Conservation (phyloP, 2,113 vertebrate genomes). For the Sorex araneus region DNA sequence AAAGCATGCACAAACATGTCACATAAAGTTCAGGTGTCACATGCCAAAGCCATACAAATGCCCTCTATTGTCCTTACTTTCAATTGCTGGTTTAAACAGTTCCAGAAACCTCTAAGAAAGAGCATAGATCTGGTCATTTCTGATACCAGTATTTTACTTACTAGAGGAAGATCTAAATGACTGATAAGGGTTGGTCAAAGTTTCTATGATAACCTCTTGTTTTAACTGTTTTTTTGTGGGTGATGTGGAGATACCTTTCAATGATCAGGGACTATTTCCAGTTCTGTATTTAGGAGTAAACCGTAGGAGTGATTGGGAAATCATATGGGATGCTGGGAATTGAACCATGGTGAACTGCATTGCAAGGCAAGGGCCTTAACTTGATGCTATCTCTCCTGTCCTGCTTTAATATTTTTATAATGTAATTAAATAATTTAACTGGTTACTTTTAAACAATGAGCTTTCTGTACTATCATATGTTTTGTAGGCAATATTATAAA, state of each 20-base stretch:
- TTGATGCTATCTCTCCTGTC: too few relatives aligned
- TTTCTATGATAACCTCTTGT: slow-evolving; percentile 27
- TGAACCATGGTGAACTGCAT: too few relatives aligned
- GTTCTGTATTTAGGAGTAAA: background rate
- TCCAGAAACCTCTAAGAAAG: background rate
- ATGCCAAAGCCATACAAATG: background rate
- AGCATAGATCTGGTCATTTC: slow-evolving; percentile 20
- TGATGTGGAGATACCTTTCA: background rate
- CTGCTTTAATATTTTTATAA: too few relatives aligned
- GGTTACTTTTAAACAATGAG: slow-evolving; percentile 36
- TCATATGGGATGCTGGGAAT: too few relatives aligned
- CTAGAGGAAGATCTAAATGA: slow-evolving; percentile 51
- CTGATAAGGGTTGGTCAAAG: slow-evolving; percentile 10
- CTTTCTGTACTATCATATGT: slow-evolving; percentile 35
- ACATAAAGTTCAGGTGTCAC: slow-evolving; percentile 22
- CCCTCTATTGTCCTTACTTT: background rate
- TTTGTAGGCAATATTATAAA: slow-evolving; percentile 34
- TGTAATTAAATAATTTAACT: background rate
- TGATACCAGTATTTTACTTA: slow-evolving; percentile 47
- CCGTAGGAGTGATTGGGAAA: too few relatives aligned
- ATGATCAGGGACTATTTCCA: too few relatives aligned
- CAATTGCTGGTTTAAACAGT: slow-evolving; percentile 2
- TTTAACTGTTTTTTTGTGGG: background rate
- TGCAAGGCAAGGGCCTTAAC: too few relatives aligned
- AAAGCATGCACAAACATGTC: background rate